Evolutionary conservation across 2,888 invertebrate genomes (phyloP).

Genomic region (Lamellibrachia columna): DNA sequence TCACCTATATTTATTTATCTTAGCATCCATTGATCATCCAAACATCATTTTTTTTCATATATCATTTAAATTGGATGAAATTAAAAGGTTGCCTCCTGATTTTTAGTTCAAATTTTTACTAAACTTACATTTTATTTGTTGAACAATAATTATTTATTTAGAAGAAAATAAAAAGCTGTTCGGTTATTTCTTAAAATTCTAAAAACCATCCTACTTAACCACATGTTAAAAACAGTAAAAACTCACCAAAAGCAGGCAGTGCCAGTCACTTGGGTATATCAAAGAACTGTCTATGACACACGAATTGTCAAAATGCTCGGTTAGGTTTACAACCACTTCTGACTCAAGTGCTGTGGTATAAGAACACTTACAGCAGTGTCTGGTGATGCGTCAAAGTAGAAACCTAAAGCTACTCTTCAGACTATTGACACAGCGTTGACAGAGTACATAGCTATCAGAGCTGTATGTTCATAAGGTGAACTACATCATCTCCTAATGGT

Average conservation of each 20-base stretch:
- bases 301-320: not conserved
- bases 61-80: too few relatives aligned
- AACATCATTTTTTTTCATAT: too few relatives aligned
- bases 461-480: not conserved
- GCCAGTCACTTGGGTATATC: not conserved
- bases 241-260: not conserved
- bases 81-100: too few relatives aligned
- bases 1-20: too few relatives aligned
- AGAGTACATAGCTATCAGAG: not conserved
- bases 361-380: not conserved
- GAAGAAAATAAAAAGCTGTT: too few relatives aligned
- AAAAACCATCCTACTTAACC: not conserved
- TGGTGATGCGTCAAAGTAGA: not conserved
- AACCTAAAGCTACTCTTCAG: not conserved
- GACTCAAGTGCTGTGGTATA: not conserved
- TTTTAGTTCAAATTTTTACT: too few relatives aligned
- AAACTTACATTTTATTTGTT: too few relatives aligned
- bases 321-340: not conserved
- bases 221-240: not conserved
- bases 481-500: not conserved
- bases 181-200: too few relatives aligned
- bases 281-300: not conserved
- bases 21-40: too few relatives aligned
- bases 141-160: too few relatives aligned
- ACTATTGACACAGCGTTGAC: not conserved